Evolutionary conservation across 1,140 invertebrate species (phyloP), one percentile per base, ranked within the genome.

Genomic region (Armadillidium nasatum): DNA sequence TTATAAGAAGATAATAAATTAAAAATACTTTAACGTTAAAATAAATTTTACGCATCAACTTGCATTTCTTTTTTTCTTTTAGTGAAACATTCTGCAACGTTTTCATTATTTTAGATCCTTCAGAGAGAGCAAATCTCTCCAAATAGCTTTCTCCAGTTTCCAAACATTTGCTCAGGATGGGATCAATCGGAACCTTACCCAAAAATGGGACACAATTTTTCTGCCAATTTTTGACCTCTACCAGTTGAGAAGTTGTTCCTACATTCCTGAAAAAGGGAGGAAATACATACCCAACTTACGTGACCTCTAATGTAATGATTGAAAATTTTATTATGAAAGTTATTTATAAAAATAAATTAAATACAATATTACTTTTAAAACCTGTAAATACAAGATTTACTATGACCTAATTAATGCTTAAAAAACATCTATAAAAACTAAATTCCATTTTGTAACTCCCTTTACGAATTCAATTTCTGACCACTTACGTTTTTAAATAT

Each of bases 211-310:
- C 87, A 74, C 91, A 89, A 7, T 79, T 92, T 86, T 79, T 91
- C 87, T 4, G 94, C 92, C 78, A 96, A 85, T 23, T 90, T 87
- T 80, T 90, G 86, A 1, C 94, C 94, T 67, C 94, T 93, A n/a
- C 94, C 93, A 68, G 90, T 91, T 4, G 93, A 94, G 78, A 95
- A 94, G 78, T 94, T 91, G 83, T 94, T 94, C 44, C 92, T 93
- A 82, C 92, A 94, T 85, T 92, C 89, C 88, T 90, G 80, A 33
- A 83, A 82, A 69, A 45, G 66, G n/a, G 73, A 79, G 46, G 69
- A 73, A 76, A 50, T 60, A 60, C 50, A 19, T 15, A 60, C 0
- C 1, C 7, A 15, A 60, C 7, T 60, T 60, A 60, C 7, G 33
- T 33, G 33, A n/a, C n/a, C n/a, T n/a, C n/a, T n/a, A n/a, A n/a